Percentiles rank a stretch among this genome's conserved stretches.
phyloP scores from a whole-genome alignment of 1,140 invertebrate species.

The Aphaenogaster ashmeadi region DNA sequence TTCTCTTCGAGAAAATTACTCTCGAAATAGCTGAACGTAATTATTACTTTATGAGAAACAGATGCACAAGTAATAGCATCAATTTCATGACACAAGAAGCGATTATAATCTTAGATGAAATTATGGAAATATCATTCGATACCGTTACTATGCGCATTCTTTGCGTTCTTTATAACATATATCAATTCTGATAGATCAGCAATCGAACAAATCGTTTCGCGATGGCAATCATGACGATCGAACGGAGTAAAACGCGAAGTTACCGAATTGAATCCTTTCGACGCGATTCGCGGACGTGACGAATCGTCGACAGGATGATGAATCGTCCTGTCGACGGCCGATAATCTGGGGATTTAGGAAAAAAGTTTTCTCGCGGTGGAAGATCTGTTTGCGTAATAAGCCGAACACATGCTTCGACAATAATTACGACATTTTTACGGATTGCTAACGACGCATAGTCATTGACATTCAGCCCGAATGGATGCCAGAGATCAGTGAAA shows the following conservation, averaged over 20 bases:
- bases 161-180: constrained; percentile 64
- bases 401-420: constrained; percentile 11
- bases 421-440: constrained; percentile 59
- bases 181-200: constrained; percentile 27
- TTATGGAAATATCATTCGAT: background rate
- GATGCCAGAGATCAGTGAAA: constrained; percentile 40
- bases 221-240: background rate
- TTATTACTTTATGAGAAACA: background rate
- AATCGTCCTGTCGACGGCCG: constrained; percentile 47
- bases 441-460: constrained; percentile 38
- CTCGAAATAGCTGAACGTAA: background rate
- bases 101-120: background rate
- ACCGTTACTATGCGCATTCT: background rate
- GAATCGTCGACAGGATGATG: constrained; percentile 44
- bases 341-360: constrained; percentile 34
- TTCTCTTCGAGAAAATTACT: background rate
- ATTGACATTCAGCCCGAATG: constrained; percentile 41
- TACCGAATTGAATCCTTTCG: background rate
- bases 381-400: constrained; percentile 46
- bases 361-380: background rate
- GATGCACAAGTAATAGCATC: background rate
- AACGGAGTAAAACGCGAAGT: background rate
- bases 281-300: background rate
- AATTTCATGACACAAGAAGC: background rate
- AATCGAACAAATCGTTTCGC: background rate